Percentiles rank a stretch among this genome's conserved stretches.
These are phyloP conservation scores for Drosophila subsilvestris DNA, from an alignment of 2,888 invertebrate genomes.

Conservation along the genomic window DNA sequence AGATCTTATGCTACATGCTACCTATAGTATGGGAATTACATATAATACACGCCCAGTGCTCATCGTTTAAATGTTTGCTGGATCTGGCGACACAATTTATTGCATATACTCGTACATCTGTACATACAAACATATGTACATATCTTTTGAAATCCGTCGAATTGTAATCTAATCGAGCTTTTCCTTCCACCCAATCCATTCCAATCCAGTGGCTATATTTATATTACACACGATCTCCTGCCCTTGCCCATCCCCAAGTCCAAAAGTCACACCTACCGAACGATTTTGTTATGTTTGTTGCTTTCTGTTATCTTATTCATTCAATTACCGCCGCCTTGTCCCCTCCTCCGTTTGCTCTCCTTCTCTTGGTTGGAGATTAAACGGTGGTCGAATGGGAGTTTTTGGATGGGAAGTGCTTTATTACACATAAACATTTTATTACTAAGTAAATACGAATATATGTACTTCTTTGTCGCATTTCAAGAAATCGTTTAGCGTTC, in stretches of 20 bases:
- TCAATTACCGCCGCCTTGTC: constrained; percentile 47
- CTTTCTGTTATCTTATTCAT: constrained; percentile 61
- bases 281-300: constrained; percentile 41
- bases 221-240: constrained; percentile 36
- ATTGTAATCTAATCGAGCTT: constrained; percentile 64
- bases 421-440: not conserved
- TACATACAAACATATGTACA: constrained; percentile 1
- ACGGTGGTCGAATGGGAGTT: not conserved
- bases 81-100: constrained; percentile 1
- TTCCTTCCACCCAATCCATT: constrained; percentile 42
- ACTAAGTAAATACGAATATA: not conserved
- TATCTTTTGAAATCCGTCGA: constrained; percentile 38
- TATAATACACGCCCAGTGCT: not conserved
- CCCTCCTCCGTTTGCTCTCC: not conserved
- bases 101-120: constrained; percentile 15
- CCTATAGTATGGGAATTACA: not conserved
- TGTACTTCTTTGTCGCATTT: not conserved
- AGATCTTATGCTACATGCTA: not conserved
- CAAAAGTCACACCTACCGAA: constrained; percentile 28
- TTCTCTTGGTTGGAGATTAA: not conserved
- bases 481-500: not conserved
- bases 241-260: constrained; percentile 9
- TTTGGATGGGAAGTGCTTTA: not conserved
- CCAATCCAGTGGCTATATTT: constrained; percentile 46
- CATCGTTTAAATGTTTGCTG: no score